Conservation (phyloP, 2,888 invertebrate genomes). For the Pristionchus entomophagus region DNA sequence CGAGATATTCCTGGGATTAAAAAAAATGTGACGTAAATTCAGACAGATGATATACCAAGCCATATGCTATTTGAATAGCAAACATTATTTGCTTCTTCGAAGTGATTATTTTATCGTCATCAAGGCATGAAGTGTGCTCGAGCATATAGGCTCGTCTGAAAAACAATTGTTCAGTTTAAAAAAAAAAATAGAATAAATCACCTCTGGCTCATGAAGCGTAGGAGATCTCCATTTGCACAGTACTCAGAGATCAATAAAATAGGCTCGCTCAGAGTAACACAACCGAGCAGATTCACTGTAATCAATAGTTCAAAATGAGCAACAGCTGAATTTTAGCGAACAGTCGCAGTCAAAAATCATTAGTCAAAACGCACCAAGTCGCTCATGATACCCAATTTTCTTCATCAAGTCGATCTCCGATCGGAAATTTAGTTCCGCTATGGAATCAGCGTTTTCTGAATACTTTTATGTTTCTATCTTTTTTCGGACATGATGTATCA, state of each 20-base stretch:
- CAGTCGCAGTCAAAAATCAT: no score
- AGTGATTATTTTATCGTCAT: not conserved
- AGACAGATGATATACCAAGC: not conserved
- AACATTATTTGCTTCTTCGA: not conserved
- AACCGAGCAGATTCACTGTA: not conserved
- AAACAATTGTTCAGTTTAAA: not conserved
- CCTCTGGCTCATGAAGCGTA: not conserved
- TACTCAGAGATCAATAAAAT: conserved; percentile 11
- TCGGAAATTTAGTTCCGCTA: not conserved
- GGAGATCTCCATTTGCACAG: no score
- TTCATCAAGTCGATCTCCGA: conserved; percentile 24
- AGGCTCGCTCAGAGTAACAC: not conserved
- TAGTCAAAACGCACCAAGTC: not conserved
- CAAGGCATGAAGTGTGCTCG: not conserved
- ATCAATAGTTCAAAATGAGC: no score
- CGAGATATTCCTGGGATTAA: not conserved
- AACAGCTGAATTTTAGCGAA: no score
- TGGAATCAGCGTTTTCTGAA: not conserved
- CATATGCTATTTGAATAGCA: no score
- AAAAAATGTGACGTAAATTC: not conserved
- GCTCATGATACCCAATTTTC: conserved; percentile 28
- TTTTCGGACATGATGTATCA: not conserved
- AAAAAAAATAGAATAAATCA: not conserved
- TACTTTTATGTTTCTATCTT: not conserved
- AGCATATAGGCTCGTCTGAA: not conserved